Conservation (phyloP, 1,140 invertebrate species). For the Carposina sasakii region DNA sequence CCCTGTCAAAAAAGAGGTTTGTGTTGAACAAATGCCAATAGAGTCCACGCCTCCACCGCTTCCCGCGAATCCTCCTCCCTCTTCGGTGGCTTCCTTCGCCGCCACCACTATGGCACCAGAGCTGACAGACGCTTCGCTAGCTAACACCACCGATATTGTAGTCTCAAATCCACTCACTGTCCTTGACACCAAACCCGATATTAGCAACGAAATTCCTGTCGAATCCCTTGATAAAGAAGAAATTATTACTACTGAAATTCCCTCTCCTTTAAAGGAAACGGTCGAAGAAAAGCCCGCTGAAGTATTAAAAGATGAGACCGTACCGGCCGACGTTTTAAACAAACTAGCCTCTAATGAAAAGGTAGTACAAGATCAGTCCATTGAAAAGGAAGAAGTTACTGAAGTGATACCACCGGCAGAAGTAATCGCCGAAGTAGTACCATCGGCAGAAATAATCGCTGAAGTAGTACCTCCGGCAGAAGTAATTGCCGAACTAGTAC, state of each 20-base stretch:
- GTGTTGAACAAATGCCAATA: slow-evolving; percentile 67
- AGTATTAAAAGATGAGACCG: too few relatives aligned
- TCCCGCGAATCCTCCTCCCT: slow-evolving; percentile 68
- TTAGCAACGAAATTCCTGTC: slow-evolving; percentile 24
- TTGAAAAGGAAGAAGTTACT: neutral
- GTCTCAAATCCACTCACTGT: slow-evolving; percentile 30
- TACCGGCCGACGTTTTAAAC: too few relatives aligned
- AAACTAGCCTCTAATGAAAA: too few relatives aligned
- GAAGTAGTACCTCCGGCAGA: neutral
- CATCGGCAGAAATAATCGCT: neutral
- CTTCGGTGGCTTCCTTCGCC: slow-evolving; percentile 69
- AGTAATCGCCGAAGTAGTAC: neutral
- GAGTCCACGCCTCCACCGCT: slow-evolving; percentile 69
- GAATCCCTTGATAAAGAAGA: slow-evolving; percentile 12
- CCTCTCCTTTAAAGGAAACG: slow-evolving; percentile 27
- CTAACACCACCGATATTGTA: slow-evolving; percentile 49
- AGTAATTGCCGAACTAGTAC: neutral
- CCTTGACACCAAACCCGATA: slow-evolving; percentile 30
- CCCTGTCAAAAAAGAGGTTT: slow-evolving; percentile 69
- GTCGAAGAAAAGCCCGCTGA: slow-evolving; percentile 16
- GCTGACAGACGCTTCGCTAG: slow-evolving; percentile 59
- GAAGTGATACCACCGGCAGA: neutral
- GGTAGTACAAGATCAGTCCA: neutral
- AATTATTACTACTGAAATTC: slow-evolving; percentile 24
- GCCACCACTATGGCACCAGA: slow-evolving; percentile 71